Base-by-base conservation (phyloP, 2,113 vertebrate species). In the Oryzias curvinotus region DNA sequence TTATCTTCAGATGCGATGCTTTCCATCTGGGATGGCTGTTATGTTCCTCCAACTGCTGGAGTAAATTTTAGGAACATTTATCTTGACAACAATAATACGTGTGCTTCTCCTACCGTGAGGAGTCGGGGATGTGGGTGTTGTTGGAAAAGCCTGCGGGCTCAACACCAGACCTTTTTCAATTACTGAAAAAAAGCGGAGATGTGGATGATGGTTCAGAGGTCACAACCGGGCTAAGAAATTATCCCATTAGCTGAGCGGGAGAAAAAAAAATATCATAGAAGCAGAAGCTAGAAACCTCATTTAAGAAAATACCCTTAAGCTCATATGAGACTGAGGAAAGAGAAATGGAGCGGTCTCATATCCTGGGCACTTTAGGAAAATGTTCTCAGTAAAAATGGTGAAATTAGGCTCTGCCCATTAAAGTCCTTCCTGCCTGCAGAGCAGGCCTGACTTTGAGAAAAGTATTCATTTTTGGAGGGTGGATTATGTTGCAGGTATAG, bases 191-290 rank as follows among this genome's bases (percentile, higher is more conserved):
- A 59, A 42, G 49, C 25, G 23, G 44, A 26, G 53, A 52, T 52
- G 67, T 49, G 41, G 59, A 59, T 21, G 28, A 52, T n/a, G 48
- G 76, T 58, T 61, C 43, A 46, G 54, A 70, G 62, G 73, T 71
- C 14, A 5, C 18, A 56, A 42, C 26, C 52, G 42, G 76, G 43
- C 68, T 18, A 18, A 51, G 46, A 71, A 53, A 77, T 52, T 30
- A 71, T 61, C 55, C 76, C 71, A 77, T 68, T 62, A 71, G 65
- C 26, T 41, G 46, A 59, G 15, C 36, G 42, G 18, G 53, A 19
- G 42, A 25, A 46, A 46, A 46, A 55, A 57, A 62, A 60, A 70
- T 41, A 49, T 55, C 51, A 60, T 0, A n/a, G 14, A 58, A 16
- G 52, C 28, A 66, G 18, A 68, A 74, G 69, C 26, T 3, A 51